Percentiles rank a stretch among this genome's conserved stretches.
These are phyloP conservation scores for Phaetusa simplex DNA, from an alignment of 2,113 vertebrate genomes.

Conservation along the genomic window DNA sequence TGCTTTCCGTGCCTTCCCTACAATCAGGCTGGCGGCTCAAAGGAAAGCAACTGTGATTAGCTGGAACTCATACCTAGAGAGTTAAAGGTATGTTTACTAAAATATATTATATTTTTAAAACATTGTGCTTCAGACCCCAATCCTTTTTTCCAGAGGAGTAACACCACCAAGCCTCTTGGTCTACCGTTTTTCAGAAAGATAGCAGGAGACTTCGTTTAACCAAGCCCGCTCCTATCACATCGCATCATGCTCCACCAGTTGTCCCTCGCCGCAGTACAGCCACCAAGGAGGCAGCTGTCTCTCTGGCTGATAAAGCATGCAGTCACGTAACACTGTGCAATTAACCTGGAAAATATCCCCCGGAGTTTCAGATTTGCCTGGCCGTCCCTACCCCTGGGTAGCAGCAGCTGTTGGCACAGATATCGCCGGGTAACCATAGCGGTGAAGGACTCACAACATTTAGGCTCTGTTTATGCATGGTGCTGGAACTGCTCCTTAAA, in stretches of 20 bases:
- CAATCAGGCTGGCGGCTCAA: not conserved
- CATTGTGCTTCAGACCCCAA: not conserved
- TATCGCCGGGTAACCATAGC: rapidly evolving
- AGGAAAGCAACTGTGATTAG: not conserved
- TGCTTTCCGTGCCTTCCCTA: not conserved
- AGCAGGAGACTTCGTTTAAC: not conserved
- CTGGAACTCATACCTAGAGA: not conserved
- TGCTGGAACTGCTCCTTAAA: not conserved
- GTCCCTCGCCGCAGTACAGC: not conserved
- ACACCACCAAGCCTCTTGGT: not conserved
- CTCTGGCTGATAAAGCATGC: not conserved
- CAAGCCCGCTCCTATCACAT: not conserved
- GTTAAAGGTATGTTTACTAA: not conserved
- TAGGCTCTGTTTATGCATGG: not conserved
- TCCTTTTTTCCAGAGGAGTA: not conserved
- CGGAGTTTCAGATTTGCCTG: not conserved
- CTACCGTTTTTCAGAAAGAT: not conserved
- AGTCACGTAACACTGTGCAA: rapidly evolving
- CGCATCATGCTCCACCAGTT: not conserved
- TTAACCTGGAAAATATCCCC: not conserved
- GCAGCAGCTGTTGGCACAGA: not conserved
- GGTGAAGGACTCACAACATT: rapidly evolving
- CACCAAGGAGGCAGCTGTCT: not conserved
- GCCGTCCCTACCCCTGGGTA: rapidly evolving
- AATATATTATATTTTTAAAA: not conserved